Evolutionary conservation across 2,113 vertebrate genomes (phyloP).

Genomic region (Myotis davidii): DNA sequence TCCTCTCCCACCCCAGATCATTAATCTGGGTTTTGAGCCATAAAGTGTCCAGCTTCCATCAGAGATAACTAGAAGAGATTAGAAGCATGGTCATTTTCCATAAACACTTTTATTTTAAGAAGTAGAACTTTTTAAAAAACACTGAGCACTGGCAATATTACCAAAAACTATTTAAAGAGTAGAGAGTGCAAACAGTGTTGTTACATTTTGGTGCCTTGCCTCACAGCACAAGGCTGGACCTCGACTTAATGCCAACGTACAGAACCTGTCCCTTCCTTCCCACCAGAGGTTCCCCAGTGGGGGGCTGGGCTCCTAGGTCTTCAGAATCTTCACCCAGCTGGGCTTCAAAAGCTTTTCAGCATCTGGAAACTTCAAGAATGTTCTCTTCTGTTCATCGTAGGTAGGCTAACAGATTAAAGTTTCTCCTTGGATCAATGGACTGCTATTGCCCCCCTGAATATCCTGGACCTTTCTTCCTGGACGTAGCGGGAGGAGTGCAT

Average conservation of each 20-base stretch:
- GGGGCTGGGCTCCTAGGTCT: not conserved
- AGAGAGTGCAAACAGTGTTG: not conserved
- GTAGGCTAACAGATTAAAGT: not conserved
- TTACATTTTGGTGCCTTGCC: not conserved
- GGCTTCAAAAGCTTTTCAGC: not conserved
- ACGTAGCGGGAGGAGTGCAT: not conserved
- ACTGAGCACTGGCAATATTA: not conserved
- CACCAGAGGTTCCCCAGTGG: not conserved
- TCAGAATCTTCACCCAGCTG: not conserved
- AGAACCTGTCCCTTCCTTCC: not conserved
- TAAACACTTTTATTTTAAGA: slow-evolving; percentile 55
- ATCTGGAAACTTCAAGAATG: not conserved
- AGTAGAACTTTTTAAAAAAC: not conserved
- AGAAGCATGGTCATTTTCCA: slow-evolving; percentile 25
- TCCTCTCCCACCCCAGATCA: not conserved
- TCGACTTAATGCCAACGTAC: not conserved
- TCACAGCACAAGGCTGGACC: not conserved
- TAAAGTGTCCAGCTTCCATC: not conserved
- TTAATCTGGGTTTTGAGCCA: not conserved
- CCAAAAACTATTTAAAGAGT: not conserved
- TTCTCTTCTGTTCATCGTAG: not conserved
- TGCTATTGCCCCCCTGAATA: not conserved
- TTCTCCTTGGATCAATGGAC: not conserved
- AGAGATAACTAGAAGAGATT: slow-evolving; percentile 5
- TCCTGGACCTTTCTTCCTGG: not conserved